phyloP scores from a whole-genome alignment of 2,113 vertebrate genomes.

The Poeciliopsis turrubarensis region DNA sequence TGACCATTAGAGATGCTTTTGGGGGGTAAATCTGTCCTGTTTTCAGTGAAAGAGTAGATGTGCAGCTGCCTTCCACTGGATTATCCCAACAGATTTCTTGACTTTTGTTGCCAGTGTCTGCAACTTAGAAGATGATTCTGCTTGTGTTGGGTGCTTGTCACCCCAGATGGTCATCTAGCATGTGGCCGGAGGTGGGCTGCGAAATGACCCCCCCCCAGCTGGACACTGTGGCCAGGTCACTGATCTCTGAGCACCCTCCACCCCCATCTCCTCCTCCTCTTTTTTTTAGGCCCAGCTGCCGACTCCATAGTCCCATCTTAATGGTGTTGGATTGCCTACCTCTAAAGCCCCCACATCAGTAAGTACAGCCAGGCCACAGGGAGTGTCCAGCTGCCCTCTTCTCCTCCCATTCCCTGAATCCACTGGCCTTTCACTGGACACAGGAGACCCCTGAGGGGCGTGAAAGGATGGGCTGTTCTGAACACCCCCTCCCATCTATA shows the following conservation, averaged over 20 bases:
- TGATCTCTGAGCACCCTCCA: slow-evolving; percentile 71
- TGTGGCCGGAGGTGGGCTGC: slow-evolving; percentile 80
- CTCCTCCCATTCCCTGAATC: slow-evolving; percentile 53
- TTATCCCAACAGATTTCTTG: slow-evolving; percentile 71
- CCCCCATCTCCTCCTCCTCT: slow-evolving; percentile 24
- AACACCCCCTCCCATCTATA: slow-evolving; percentile 19
- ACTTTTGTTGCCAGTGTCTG: slow-evolving; percentile 61
- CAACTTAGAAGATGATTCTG: slow-evolving; percentile 60
- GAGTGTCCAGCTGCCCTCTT: slow-evolving; percentile 77
- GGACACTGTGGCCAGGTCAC: slow-evolving; percentile 84
- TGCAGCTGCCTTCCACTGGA: slow-evolving; percentile 55
- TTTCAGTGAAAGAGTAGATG: slow-evolving; percentile 48
- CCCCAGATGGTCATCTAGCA: slow-evolving; percentile 82
- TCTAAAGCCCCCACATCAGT: slow-evolving; percentile 37
- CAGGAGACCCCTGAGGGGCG: slow-evolving; percentile 61
- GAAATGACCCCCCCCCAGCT: slow-evolving; percentile 79
- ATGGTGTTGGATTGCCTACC: slow-evolving; percentile 69
- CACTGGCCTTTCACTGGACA: slow-evolving; percentile 80
- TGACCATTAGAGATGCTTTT: not conserved
- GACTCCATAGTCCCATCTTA: slow-evolving; percentile 62
- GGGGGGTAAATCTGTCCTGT: not conserved
- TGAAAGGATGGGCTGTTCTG: slow-evolving; percentile 53
- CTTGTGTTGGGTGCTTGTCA: slow-evolving; percentile 41
- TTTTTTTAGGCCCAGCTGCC: slow-evolving; percentile 80
- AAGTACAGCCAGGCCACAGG: slow-evolving; percentile 60